Evolutionary conservation across 2,797 vertebrate species (phyloP), one percentile per base, ranked within the genome.

Genomic region (Novumbra hubbsi): DNA sequence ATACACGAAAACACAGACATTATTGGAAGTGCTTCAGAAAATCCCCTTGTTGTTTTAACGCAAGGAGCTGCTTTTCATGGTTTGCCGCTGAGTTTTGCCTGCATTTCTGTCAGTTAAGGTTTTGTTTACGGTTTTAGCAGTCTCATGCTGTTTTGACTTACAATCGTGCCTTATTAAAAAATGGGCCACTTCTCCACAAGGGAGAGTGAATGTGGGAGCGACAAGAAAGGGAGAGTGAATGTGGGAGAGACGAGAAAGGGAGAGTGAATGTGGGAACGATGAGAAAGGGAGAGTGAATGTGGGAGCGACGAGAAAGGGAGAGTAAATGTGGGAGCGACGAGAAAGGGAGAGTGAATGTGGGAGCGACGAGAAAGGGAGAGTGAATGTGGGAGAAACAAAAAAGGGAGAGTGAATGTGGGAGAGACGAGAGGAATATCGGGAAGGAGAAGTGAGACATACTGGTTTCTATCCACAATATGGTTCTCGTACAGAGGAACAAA

Each of bases 51-150:
- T 34, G 32, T 34, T 34, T 34, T 34, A 34, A 34, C 32, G 32
- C 32, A 2, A 34, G 5, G 32, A 2, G 32, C 32, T 34, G 32
- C 32, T 34, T 34, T 34, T 34, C 32, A 5, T 34, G 32, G 2
- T 34, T 34, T 34, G 2, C 32, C 5, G 32, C 5, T 34, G 32
- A 34, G 32, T 34, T 34, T 5, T 34, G 2, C 2, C 2, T 34
- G 32, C 5, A 34, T 30, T n/a, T 69, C 67, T 72, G 21, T 71
- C 70, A 68, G 82, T 73, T 85, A 84, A 82, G 78, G 68, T 49
- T 84, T 66, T 62, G 77, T 84, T 88, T 74, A 84, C 17, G 72
- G 70, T 49, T 73, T 68, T 70, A 67, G 78, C 82, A 74, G 76
- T 30, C 64, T 85, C 79, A 87, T 80, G 48, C 69, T 72, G 77